Evolutionary conservation across 1,140 invertebrate species (phyloP).

Genomic region (Nixonia krombeini): DNA sequence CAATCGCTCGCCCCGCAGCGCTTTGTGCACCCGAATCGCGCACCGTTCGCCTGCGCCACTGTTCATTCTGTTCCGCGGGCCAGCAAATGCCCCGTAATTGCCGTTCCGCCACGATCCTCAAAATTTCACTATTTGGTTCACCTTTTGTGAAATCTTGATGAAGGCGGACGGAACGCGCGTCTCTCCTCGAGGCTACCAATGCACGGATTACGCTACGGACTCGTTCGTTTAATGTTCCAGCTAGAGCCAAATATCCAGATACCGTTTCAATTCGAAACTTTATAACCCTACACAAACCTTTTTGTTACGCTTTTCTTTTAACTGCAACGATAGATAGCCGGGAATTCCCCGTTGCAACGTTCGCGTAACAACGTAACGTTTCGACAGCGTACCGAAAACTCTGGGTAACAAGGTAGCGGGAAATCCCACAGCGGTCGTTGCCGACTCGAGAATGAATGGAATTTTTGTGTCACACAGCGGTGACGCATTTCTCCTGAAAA

Average conservation of each 20-base stretch:
- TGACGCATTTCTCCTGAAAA: neutral
- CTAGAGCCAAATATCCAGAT: neutral
- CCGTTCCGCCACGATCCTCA: conserved; percentile 32
- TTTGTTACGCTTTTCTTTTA: too few species aligned
- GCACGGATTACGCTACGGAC: conserved; percentile 6
- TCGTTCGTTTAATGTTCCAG: conserved; percentile 26
- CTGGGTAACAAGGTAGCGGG: too few species aligned
- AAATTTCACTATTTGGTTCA: conserved; percentile 52
- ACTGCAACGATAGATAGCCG: too few species aligned
- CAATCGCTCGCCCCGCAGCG: conserved; percentile 32
- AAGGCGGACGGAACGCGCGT: conserved; percentile 26
- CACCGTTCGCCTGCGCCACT: too few species aligned
- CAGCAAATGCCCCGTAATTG: conserved; percentile 56
- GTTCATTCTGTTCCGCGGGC: conserved; percentile 13
- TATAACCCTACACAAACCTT: too few species aligned
- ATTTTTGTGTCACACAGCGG: too few species aligned
- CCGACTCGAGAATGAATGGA: neutral
- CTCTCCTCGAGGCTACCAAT: conserved; percentile 11
- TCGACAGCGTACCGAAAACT: too few species aligned
- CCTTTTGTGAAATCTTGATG: conserved; percentile 62
- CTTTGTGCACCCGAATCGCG: conserved; percentile 29
- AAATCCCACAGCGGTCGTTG: too few species aligned
- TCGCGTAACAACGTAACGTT: too few species aligned
- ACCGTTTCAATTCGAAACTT: too few species aligned
- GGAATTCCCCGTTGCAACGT: too few species aligned